Evolutionary conservation across 1,140 invertebrate species (phyloP).

Genomic region (Dolichoris vasculosae): DNA sequence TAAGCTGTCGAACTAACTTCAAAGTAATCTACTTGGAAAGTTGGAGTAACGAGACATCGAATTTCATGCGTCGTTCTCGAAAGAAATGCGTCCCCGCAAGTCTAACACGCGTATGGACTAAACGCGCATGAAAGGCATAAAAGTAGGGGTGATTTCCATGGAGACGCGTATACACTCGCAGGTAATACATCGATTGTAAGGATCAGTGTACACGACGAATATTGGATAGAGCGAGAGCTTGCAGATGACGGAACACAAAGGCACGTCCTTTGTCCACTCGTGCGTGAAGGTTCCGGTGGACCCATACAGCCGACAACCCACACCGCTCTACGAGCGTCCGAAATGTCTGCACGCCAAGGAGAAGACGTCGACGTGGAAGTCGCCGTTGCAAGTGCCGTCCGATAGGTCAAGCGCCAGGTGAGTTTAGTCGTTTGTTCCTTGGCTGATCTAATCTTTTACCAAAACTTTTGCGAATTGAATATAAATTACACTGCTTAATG

Average conservation of each 20-base stretch:
- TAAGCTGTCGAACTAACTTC: not conserved
- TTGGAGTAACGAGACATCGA: not conserved
- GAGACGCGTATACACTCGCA: slow-evolving; percentile 34
- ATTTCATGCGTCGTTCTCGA: not conserved
- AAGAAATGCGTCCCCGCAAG: not conserved
- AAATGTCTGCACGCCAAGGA: slow-evolving; percentile 49
- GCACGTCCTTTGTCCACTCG: slow-evolving; percentile 74
- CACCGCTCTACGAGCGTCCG: slow-evolving; percentile 78
- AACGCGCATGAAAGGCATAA: not conserved
- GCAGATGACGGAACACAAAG: slow-evolving; percentile 67
- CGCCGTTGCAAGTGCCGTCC: not conserved
- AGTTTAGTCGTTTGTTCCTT: not conserved
- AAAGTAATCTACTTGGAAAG: not conserved
- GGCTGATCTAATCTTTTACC: not conserved
- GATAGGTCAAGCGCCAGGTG: not conserved
- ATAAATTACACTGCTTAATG: too few species aligned
- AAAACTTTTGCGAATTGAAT: not conserved
- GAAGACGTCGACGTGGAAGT: not conserved
- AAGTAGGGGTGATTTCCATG: slow-evolving; percentile 8
- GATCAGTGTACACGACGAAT: not conserved
- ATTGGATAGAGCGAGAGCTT: slow-evolving; percentile 9
- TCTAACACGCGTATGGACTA: not conserved
- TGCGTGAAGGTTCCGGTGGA: slow-evolving; percentile 80
- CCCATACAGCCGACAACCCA: slow-evolving; percentile 79
- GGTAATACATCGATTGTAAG: slow-evolving; percentile 18